Percentiles rank a stretch among this genome's conserved stretches.
These are phyloP conservation scores for Synodontis membranacea DNA, from an alignment of 2,113 vertebrate species.

Conservation along the genomic window DNA sequence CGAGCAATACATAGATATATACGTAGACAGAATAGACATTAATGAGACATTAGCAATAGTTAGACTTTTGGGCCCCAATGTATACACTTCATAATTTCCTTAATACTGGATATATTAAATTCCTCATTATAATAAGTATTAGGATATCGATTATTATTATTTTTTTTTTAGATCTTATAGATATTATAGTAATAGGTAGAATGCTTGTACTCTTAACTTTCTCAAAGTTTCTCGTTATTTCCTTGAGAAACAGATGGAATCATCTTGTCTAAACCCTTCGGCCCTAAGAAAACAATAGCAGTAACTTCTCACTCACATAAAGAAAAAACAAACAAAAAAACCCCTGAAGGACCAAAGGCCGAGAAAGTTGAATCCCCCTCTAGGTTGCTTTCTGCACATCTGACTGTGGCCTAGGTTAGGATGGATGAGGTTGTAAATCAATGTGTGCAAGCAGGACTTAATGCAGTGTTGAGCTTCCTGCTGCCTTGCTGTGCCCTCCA, in stretches of 20 bases:
- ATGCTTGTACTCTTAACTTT: not conserved
- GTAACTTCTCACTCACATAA: conserved; percentile 24
- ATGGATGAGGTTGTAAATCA: conserved; percentile 48
- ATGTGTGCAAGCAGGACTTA: conserved; percentile 8
- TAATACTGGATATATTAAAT: not conserved
- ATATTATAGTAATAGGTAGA: not conserved
- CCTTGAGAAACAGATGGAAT: conserved; percentile 31
- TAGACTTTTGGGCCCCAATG: not conserved
- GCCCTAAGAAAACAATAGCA: conserved; percentile 13
- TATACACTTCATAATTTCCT: not conserved
- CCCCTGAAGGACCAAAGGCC: not conserved
- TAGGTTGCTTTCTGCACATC: not conserved
- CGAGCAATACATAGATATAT: not conserved
- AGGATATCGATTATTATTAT: not conserved
- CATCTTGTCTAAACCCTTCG: not conserved
- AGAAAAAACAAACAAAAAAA: conserved; percentile 46
- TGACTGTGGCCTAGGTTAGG: conserved; percentile 5
- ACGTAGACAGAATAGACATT: not conserved
- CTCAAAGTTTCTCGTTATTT: not conserved
- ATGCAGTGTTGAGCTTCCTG: conserved; percentile 35
- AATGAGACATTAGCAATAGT: too few relatives aligned
- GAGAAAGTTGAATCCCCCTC: conserved; percentile 10
- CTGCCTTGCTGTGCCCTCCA: conserved; percentile 2
- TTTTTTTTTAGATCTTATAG: too few relatives aligned
- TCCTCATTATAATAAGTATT: not conserved